These are phyloP conservation scores for Fregetta grallaria DNA, from an alignment of 2,113 vertebrate species.

Conservation along the genomic window DNA sequence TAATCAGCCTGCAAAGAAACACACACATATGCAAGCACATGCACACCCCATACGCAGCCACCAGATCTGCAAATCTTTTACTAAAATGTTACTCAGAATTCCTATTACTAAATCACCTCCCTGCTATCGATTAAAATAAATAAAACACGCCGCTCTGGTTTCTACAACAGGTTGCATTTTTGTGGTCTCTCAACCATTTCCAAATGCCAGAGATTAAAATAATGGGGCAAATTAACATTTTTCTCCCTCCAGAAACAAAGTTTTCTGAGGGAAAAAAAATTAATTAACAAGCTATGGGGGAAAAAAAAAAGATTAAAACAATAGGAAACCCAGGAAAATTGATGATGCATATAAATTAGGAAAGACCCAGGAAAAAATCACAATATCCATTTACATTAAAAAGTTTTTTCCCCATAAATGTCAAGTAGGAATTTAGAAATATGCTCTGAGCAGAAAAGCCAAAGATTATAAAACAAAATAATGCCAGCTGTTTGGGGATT, in stretches of 20 bases:
- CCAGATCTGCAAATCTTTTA: neutral
- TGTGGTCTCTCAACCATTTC: constrained; percentile 65
- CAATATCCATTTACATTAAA: constrained; percentile 60
- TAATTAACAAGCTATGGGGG: constrained; percentile 3
- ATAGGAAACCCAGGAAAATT: constrained; percentile 31
- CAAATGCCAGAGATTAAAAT: constrained; percentile 67
- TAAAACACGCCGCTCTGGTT: constrained; percentile 2
- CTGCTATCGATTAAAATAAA: constrained; percentile 58
- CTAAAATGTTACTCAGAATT: constrained; percentile 3
- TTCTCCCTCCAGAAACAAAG: constrained; percentile 28
- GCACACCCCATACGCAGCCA: neutral
- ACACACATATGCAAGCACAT: constrained; percentile 6
- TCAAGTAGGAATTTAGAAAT: constrained; percentile 69
- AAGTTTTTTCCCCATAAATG: constrained; percentile 64
- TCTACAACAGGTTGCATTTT: constrained; percentile 74
- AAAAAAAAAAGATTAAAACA: neutral
- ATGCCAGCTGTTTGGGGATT: constrained; percentile 69
- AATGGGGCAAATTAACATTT: constrained; percentile 41
- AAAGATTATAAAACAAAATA: constrained; percentile 70
- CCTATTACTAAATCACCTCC: constrained; percentile 39
- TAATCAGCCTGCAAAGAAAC: constrained; percentile 26
- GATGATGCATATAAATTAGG: constrained; percentile 30
- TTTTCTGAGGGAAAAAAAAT: neutral
- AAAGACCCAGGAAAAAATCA: constrained; percentile 8
- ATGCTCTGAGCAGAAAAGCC: constrained; percentile 54